Evolutionary conservation across 1,140 invertebrate species (phyloP), one percentile per base, ranked within the genome.

Genomic region (Sarcophaga peregrina): DNA sequence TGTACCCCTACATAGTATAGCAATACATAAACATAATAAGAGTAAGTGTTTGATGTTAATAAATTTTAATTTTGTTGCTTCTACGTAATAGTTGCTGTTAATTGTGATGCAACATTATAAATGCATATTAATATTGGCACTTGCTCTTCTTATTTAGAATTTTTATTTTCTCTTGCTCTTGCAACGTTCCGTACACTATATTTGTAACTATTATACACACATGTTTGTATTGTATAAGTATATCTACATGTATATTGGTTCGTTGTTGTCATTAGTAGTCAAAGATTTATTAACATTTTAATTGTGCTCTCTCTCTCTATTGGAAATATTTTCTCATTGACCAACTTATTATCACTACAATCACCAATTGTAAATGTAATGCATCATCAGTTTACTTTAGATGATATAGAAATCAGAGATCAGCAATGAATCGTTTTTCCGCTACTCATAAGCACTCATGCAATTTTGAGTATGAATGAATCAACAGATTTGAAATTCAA

Each of bases 231-330:
- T 54, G 52, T 13, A 37, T 15, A n/a, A 15, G 13, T 58, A n/a
- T 0, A 2, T 13, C 13, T 52, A 13, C 5, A 52, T 13, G 50
- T 8, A 52, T 58, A 13, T 6, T 58, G 25, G 25, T 37, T 37
- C 4, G 54, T 58, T 58, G 13, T 58, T 58, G 54, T 58, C 54
- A 58, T 58, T 58, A 58, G 54, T 58, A 15, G 54, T 58, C 15
- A 58, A 58, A 11, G 7, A n/a, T 58, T 58, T 58, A 58, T 58
- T 58, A 58, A 58, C 54, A 58, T 58, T 58, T 58, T 58, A 58
- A 58, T 58, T 11, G 15, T 58, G 1, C 25, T 37, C 25, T 37
- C 25, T 37, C 25, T 37, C 25, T 58, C 13, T 58, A 15, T n/a
- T 13, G 10, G 52, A 13, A 58, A n/a, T 58, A 58, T 37, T 37